A percentile compares a stretch with the other conserved stretches of the same genome.
phyloP scores from a whole-genome alignment of 1,140 invertebrate species.

The Pogonus chalceus region DNA sequence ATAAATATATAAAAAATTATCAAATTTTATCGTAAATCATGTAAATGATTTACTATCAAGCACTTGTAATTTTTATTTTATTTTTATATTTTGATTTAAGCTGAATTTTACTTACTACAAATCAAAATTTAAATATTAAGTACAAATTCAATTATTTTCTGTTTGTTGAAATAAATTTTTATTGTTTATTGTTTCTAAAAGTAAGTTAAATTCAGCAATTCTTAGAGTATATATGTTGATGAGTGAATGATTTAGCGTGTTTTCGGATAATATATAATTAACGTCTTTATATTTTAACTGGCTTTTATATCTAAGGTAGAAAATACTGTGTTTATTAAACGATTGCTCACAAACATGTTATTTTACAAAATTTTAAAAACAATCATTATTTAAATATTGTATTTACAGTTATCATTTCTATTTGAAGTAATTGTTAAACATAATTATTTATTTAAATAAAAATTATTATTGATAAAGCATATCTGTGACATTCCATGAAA shows the following conservation, averaged over 20 bases:
- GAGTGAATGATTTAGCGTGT: not conserved
- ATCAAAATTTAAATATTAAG: too few species aligned
- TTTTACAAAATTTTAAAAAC: too few species aligned
- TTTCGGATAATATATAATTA: not conserved
- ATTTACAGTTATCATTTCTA: not conserved
- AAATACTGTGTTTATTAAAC: not conserved
- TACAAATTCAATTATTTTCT: too few species aligned
- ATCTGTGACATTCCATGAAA: too few species aligned
- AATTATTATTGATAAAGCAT: too few species aligned
- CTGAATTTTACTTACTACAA: not conserved
- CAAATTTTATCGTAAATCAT: not conserved
- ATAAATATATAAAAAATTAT: not conserved
- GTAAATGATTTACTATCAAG: not conserved
- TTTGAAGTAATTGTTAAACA: too few species aligned
- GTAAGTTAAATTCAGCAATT: too few species aligned
- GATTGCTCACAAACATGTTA: too few species aligned
- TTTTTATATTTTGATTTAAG: not conserved
- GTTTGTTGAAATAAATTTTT: too few species aligned
- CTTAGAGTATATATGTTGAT: not conserved
- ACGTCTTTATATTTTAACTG: constrained; percentile 5
- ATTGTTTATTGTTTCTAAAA: too few species aligned
- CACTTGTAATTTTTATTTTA: not conserved
- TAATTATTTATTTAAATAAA: too few species aligned
- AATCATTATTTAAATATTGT: too few species aligned
- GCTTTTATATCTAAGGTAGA: constrained; percentile 6